Evolutionary conservation across 2,888 invertebrate species (phyloP), one percentile per base, ranked within the genome.

Genomic region (Agriotes lineatus): DNA sequence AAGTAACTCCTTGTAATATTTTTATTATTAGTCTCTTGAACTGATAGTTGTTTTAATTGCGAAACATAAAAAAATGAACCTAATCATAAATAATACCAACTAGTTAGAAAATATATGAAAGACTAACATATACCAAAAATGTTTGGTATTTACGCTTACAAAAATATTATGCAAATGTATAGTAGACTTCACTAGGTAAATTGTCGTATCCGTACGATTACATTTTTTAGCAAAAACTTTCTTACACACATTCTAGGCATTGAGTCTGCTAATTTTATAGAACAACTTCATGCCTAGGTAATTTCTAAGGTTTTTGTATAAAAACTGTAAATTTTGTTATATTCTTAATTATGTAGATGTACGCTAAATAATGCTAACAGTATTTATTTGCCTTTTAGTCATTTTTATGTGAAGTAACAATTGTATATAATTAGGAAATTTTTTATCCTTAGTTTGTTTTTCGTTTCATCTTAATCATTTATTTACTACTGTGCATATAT

Each of bases 371-470:
- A 69, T 59, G 64, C 62, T 69, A 69, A 69, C 69, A 66, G 66
- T 69, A 69, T 69, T 69, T 69, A 69, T 69, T 69, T 69, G 61
- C 58, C 58, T 61, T 66, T 65, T 69, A 66, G 65, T 66, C 65
- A 66, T 66, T 66, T 66, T 66, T 66, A 52, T 61, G 65, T 69
- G 56, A 65, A 66, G 52, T 65, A 65, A 69, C 66, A 64, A 60
- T 66, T 69, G 69, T 69, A 69, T 62, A 69, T 69, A 69, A 20
- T 69, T 69, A 69, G 69, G 65, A 69, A 69, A 68, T 68, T 61
- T 69, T 69, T 69, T 65, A 69, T 61, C 48, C 45, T 56, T 45
- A 37, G 37, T 56, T 63, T n/a, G 37, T 65, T 50, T 61, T 50
- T 59, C 58, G 22, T 61, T 65, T 60, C 65, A 50, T 50, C 42